These are phyloP conservation scores for Alosa sapidissima DNA, from an alignment of 2,797 vertebrate genomes.

Conservation along the genomic window DNA sequence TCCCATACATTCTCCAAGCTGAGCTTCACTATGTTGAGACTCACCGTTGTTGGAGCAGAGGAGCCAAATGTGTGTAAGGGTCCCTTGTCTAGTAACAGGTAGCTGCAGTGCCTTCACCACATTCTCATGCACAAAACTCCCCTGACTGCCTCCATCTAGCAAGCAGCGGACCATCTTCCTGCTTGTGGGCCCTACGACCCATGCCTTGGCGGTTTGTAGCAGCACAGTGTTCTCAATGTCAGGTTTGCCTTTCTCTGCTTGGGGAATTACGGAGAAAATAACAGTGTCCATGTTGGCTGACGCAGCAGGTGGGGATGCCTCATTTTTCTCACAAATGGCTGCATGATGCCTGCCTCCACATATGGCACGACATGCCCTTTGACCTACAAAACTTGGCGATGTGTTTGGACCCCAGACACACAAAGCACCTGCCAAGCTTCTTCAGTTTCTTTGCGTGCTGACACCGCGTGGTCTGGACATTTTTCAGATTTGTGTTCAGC, in stretches of 20 bases:
- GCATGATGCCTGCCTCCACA: constrained; percentile 41
- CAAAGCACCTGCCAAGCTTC: background rate
- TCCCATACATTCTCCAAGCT: constrained; percentile 38
- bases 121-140: constrained; percentile 35
- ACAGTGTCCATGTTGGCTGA: background rate
- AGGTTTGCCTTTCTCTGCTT: constrained; percentile 14
- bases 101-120: constrained; percentile 22
- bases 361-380: background rate
- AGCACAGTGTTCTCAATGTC: constrained; percentile 23
- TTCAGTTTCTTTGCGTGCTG: constrained; percentile 16
- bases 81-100: constrained; percentile 45
- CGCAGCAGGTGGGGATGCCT: background rate
- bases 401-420: constrained; percentile 29
- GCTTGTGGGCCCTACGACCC: constrained; percentile 23
- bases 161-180: constrained; percentile 28
- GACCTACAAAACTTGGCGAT: constrained; percentile 27
- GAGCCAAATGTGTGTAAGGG: constrained; percentile 46
- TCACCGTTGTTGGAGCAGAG: constrained; percentile 11
- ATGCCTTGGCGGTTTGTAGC: constrained; percentile 37
- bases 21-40: constrained; percentile 30
- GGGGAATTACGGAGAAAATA: constrained; percentile 24
- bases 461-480: constrained; percentile 19
- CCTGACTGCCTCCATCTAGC: constrained; percentile 48
- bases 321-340: constrained; percentile 35
- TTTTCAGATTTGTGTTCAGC: constrained; percentile 35